Conservation (phyloP, 2,797 vertebrate species). For the Argya squamiceps region DNA sequence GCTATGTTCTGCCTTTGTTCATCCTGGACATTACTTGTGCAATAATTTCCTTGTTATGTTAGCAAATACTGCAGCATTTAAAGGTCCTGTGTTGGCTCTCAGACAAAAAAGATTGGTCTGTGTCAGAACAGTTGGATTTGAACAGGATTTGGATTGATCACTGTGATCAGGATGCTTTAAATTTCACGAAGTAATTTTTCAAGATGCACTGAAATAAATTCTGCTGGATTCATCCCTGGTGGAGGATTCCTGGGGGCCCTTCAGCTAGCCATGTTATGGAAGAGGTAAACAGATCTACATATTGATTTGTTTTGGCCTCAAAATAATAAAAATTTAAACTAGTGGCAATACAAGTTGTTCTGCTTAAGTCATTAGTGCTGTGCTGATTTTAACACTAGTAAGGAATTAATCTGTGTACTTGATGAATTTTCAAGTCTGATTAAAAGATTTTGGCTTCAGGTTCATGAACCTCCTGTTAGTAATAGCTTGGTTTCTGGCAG, state of each 20-base stretch:
- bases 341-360: background rate
- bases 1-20: background rate
- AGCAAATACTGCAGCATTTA: background rate
- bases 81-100: background rate
- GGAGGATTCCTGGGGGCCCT: background rate
- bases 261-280: background rate
- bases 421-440: background rate
- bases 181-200: background rate
- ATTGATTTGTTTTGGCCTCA: background rate
- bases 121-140: background rate
- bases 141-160: background rate
- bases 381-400: background rate
- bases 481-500: background rate
- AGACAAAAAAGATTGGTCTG: background rate
- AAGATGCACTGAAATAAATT: background rate
- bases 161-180: background rate
- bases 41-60: background rate
- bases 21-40: background rate
- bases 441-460: background rate
- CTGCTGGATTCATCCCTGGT: background rate
- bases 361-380: background rate
- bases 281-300: background rate
- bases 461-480: background rate
- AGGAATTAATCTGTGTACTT: background rate
- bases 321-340: background rate